Evolutionary conservation across 2,888 invertebrate species (phyloP), one percentile per base, ranked within the genome.

Genomic region (Leucophenga montana): DNA sequence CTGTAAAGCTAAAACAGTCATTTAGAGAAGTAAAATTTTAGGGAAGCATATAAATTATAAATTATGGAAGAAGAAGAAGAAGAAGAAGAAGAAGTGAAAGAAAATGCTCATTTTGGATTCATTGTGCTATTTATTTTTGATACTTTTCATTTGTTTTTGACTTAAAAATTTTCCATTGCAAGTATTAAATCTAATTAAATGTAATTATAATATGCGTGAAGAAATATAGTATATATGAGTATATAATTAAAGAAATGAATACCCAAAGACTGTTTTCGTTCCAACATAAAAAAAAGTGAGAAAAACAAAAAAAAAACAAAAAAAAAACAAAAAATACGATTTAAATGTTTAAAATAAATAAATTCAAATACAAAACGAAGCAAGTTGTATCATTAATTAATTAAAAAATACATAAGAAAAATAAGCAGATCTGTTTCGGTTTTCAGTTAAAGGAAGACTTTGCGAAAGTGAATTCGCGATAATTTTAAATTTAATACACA

Each of bases 181-280:
- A 64, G 62, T 64, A 64, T 64, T 64, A 64, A 75, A 44, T 69
- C 48, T 50, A 56, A 69, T 68, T 66, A 66, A 54, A 67, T 70
- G 73, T 73, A 78, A 75, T 74, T 72, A 76, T 69, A 77, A 79
- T 76, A 64, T 48, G 16, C 62, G 46, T 77, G 77, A 57, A 6
- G 8, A 27, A 31, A 57, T 9, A 57, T n/a, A 27, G 8, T 68
- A 71, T 75, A 73, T 27, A 59, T 16, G 14, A 59, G 50, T 16
- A 50, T 14, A 46, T 39, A 69, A 72, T 39, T 39, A 67, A 74
- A 69, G 27, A 83, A 86, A 87, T 85, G 82, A 86, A 85, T 88
- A 88, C 88, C 88, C 88, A 89, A 89, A 89, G 89, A 89, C 89
- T 89, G 89, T 89, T 89, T 89, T 88, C 88, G 89, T 89, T 89